Evolutionary conservation across 2,113 vertebrate species (phyloP), one percentile per base, ranked within the genome.

Genomic region (Podarcis muralis): DNA sequence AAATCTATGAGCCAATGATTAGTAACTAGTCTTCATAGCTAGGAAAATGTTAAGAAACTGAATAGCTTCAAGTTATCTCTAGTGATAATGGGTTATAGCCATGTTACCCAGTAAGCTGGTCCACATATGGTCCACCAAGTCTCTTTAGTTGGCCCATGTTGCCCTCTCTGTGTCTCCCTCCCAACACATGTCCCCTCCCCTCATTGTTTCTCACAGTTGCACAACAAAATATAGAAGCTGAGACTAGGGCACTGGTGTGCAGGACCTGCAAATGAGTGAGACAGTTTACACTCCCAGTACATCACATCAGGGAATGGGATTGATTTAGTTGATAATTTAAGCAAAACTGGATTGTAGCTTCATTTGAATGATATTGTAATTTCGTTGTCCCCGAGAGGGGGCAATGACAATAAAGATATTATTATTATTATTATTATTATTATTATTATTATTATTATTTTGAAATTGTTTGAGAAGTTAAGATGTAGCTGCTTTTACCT

Each of bases 261-360:
- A 72, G 32, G 25, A 59, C 75, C 71, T 35, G 7, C n/a, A 8
- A n/a, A n/a, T 65, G 80, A 77, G 75, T n/a, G 18, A 43, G 66
- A 48, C n/a, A 53, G n/a, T 53, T 71, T 43, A 23, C 84, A 20
- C 22, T 15, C 48, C 0, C 0, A 4, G 71, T 8, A 62, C 27
- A 37, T 27, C 30, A 4, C 1, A 20, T 57, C 18, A 35, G 84
- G 76, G 69, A 25, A 68, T 88, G 1, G 0, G 0, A 0, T 30
- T 0, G 0, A 20, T 23, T 32, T 85, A 62, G 16, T 20, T 20
- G 40, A 62, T 22, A 62, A 32, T 48, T 68, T 1, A 4, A 1
- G 15, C 4, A 43, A n/a, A 11, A 2, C 37, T 74, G 32, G 77
- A 27, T 15, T 74, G 86, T 53, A 25, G 48, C n/a, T 76, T 59